Evolutionary conservation across 2,888 invertebrate genomes (phyloP).

Genomic region (Uropetala carovei): DNA sequence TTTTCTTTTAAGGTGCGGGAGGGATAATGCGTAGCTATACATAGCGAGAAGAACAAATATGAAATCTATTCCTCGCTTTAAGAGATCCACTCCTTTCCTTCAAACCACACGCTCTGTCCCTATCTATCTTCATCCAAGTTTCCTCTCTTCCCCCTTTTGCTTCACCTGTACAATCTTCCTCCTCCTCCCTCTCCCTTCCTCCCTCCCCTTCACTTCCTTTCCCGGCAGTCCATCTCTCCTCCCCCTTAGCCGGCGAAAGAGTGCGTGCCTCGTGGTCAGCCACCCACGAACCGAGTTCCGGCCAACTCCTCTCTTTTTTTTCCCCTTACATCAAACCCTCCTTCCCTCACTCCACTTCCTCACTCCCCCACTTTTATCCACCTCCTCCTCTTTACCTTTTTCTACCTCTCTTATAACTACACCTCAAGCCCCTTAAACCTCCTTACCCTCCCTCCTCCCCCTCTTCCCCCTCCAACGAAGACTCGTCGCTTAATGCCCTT

Average conservation of each 20-base stretch:
- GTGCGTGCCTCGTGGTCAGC: slow-evolving; percentile 55
- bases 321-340: too few species aligned
- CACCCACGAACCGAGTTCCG: slow-evolving; percentile 63
- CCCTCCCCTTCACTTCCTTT: not conserved
- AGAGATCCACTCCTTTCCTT: not conserved
- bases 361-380: not conserved
- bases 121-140: not conserved
- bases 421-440: too few species aligned
- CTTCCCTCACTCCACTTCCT: not conserved
- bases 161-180: not conserved
- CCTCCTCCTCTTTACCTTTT: slow-evolving; percentile 3
- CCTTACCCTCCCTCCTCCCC: too few species aligned
- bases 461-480: too few species aligned
- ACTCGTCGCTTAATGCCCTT: too few species aligned
- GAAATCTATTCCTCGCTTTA: not conserved
- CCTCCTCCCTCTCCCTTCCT: not conserved
- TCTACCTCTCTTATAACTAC: too few species aligned
- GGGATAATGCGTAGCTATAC: slow-evolving; percentile 16
- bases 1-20: not conserved
- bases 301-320: slow-evolving; percentile 12
- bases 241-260: not conserved
- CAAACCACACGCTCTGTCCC: not conserved
- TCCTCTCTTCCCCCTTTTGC: not conserved
- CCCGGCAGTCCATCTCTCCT: not conserved
- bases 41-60: not conserved